phyloP scores from a whole-genome alignment of 2,113 vertebrate species.

The Anser cygnoides region DNA sequence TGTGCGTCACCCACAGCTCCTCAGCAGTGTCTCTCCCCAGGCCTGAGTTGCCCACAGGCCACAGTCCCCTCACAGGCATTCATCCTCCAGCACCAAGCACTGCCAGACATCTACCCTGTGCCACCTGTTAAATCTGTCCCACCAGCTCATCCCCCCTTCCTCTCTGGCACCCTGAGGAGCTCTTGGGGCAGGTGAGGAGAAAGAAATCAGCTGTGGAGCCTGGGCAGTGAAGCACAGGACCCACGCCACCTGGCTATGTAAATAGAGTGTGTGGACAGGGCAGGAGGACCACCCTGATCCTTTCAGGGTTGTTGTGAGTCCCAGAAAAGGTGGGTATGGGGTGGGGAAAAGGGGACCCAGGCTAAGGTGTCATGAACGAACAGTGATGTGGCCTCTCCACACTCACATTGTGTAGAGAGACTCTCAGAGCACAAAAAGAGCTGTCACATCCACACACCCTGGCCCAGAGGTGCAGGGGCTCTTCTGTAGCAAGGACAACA shows the following conservation, averaged over 20 bases:
- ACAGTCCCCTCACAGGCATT: rapidly evolving
- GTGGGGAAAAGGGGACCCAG: not conserved
- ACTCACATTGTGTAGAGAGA: too few relatives aligned
- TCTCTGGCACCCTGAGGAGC: not conserved
- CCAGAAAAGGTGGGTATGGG: not conserved
- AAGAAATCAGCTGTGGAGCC: not conserved
- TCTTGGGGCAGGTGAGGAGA: not conserved
- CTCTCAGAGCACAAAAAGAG: not conserved
- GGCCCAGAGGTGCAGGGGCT: not conserved
- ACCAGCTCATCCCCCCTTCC: not conserved
- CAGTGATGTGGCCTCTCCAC: not conserved
- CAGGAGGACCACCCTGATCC: not conserved
- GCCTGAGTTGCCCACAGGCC: not conserved
- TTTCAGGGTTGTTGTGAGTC: not conserved
- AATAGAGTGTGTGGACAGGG: too few relatives aligned
- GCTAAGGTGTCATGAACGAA: not conserved
- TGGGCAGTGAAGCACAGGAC: not conserved
- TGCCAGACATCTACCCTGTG: too few relatives aligned
- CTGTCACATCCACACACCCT: not conserved
- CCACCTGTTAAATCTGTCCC: rapidly evolving
- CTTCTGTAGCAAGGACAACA: not conserved
- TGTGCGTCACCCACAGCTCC: rapidly evolving
- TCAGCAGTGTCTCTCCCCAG: not conserved
- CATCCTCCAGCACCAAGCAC: not conserved
- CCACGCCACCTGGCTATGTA: not conserved